Percentiles rank a stretch among this genome's conserved stretches.
These are phyloP conservation scores for Mesaphorura yosii DNA, from an alignment of 1,140 invertebrate genomes.

Conservation along the genomic window DNA sequence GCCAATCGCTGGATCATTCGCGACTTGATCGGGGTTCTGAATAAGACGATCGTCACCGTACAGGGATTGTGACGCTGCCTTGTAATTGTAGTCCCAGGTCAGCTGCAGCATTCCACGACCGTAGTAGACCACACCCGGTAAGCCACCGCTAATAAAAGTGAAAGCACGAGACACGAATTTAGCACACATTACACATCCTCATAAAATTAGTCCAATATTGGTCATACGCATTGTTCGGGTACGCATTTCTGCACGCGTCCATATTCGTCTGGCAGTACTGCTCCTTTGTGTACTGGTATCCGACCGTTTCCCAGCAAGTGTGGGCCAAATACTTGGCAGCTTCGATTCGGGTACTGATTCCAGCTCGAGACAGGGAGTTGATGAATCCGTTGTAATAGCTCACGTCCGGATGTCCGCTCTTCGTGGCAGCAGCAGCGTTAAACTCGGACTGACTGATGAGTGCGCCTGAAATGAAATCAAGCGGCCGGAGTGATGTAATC, in stretches of 20 bases:
- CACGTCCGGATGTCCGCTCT: neutral
- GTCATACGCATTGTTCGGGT: constrained; percentile 14
- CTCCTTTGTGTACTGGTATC: constrained; percentile 8
- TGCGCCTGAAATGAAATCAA: neutral
- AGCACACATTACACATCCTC: too few species aligned
- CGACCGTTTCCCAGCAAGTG: constrained; percentile 15
- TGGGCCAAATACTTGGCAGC: constrained; percentile 12
- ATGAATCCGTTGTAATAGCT: constrained; percentile 13
- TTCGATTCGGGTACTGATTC: constrained; percentile 7
- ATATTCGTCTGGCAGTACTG: constrained; percentile 9
- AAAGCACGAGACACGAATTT: too few species aligned
- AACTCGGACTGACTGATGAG: neutral
- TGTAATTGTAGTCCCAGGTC: constrained; percentile 19
- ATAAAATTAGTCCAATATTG: too few species aligned
- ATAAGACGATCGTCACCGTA: constrained; percentile 12
- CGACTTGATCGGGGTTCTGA: constrained; percentile 17
- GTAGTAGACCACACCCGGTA: constrained; percentile 14
- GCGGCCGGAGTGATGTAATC: neutral
- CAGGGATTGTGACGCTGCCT: constrained; percentile 10
- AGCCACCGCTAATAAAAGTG: neutral
- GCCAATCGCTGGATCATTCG: constrained; percentile 7
- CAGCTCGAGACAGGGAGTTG: constrained; percentile 7
- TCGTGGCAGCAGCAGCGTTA: neutral
- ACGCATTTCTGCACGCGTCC: constrained; percentile 1
- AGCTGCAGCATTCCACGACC: constrained; percentile 21